These are phyloP conservation scores for Takifugu bimaculatus DNA, from an alignment of 2,113 vertebrate genomes.

Conservation along the genomic window DNA sequence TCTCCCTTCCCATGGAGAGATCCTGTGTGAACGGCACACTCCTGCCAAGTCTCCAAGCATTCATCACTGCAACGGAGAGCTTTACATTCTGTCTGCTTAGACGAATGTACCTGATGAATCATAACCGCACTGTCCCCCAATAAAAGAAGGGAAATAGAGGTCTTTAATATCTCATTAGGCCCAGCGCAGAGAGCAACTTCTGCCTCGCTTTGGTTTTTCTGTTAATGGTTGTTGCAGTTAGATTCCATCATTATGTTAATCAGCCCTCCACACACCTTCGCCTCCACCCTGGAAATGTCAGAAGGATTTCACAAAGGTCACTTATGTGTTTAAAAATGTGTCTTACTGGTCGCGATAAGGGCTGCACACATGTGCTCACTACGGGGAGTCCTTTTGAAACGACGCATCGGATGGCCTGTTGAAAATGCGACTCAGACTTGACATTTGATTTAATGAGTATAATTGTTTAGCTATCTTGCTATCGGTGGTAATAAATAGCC, in stretches of 20 bases:
- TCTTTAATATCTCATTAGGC: slow-evolving; percentile 62
- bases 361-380: background rate
- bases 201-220: slow-evolving; percentile 40
- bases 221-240: slow-evolving; percentile 52
- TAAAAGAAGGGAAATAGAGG: slow-evolving; percentile 46
- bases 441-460: background rate
- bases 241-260: slow-evolving; percentile 64
- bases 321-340: slow-evolving; percentile 28
- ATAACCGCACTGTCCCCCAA: slow-evolving; percentile 17
- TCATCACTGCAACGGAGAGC: slow-evolving; percentile 43
- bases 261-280: slow-evolving; percentile 52
- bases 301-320: slow-evolving; percentile 68
- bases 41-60: slow-evolving; percentile 42
- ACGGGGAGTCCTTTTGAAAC: slow-evolving; percentile 40
- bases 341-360: slow-evolving; percentile 3
- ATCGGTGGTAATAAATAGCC: too few relatives aligned
- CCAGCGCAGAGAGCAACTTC: slow-evolving; percentile 20
- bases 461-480: too few relatives aligned
- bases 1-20: slow-evolving; percentile 13
- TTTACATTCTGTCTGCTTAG: slow-evolving; percentile 41
- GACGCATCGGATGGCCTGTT: slow-evolving; percentile 43
- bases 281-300: slow-evolving; percentile 62
- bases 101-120: slow-evolving; percentile 53
- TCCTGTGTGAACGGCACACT: slow-evolving; percentile 26
- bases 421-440: slow-evolving; percentile 37